These are phyloP conservation scores for Cacatua alba DNA, from an alignment of 2,113 vertebrate genomes.

Conservation along the genomic window DNA sequence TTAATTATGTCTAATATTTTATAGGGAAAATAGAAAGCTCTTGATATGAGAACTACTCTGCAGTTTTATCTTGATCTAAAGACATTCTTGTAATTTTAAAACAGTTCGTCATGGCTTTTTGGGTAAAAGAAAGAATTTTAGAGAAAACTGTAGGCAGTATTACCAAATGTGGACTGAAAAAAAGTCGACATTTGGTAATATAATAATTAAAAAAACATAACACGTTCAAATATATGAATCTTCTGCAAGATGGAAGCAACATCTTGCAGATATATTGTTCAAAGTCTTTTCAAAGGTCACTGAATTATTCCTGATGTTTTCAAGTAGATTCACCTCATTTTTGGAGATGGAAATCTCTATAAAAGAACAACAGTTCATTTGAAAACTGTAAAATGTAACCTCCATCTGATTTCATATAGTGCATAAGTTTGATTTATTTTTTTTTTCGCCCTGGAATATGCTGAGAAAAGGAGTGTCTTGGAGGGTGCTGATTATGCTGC, in stretches of 20 bases:
- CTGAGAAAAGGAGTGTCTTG: neutral
- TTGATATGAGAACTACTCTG: conserved; percentile 31
- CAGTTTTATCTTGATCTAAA: conserved; percentile 18
- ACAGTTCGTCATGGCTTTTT: neutral
- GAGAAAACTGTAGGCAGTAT: neutral
- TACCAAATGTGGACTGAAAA: neutral
- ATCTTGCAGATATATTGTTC: neutral
- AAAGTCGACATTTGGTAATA: neutral
- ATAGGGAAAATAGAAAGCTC: conserved; percentile 9
- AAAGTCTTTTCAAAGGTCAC: neutral
- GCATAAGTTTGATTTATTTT: neutral
- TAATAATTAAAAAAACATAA: neutral
- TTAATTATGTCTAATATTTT: conserved; percentile 73
- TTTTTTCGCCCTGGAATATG: neutral
- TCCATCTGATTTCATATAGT: neutral
- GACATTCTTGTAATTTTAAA: conserved; percentile 18
- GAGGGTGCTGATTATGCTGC: conserved; percentile 1
- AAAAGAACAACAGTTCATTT: neutral
- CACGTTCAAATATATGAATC: neutral
- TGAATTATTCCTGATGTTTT: neutral
- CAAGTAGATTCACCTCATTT: neutral
- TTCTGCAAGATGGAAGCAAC: neutral
- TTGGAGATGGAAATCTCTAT: neutral
- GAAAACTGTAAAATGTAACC: neutral
- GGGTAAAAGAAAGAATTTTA: conserved; percentile 1